phyloP scores from a whole-genome alignment of 2,888 invertebrate genomes.

The Bhutanitis thaidina region DNA sequence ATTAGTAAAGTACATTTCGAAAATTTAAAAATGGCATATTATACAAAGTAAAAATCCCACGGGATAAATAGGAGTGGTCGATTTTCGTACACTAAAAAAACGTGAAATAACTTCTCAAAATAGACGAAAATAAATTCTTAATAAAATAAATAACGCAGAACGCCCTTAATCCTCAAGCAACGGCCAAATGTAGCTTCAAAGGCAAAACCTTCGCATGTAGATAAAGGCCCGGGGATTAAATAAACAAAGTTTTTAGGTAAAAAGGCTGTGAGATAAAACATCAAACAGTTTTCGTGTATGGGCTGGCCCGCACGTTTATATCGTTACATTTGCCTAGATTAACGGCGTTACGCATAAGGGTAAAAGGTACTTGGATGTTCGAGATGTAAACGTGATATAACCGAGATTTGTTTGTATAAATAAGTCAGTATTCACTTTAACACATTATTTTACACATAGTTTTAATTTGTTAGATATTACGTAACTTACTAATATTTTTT shows the following conservation, averaged over 20 bases:
- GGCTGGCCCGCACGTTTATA: slow-evolving; percentile 28
- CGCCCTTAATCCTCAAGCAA: slow-evolving; percentile 11
- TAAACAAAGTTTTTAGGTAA: slow-evolving; percentile 60
- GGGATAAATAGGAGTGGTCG: too few species aligned
- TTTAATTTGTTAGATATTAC: too few species aligned
- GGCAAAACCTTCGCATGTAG: slow-evolving; percentile 22
- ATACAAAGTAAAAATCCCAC: not conserved
- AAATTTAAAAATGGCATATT: not conserved
- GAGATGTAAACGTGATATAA: slow-evolving; percentile 26
- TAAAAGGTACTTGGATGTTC: slow-evolving; percentile 34
- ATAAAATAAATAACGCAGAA: not conserved
- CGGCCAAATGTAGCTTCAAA: slow-evolving; percentile 15
- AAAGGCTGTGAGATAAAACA: slow-evolving; percentile 59
- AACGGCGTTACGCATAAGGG: slow-evolving; percentile 49
- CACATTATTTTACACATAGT: too few species aligned
- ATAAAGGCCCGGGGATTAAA: slow-evolving; percentile 40
- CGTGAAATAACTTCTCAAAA: too few species aligned
- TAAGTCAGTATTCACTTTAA: too few species aligned
- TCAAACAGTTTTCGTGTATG: slow-evolving; percentile 57
- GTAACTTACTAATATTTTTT: too few species aligned
- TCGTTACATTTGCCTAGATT: slow-evolving; percentile 63
- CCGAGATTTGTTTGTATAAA: too few species aligned
- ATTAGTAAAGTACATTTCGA: not conserved
- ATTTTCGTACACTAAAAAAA: too few species aligned
- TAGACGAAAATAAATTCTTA: not conserved